These are phyloP conservation scores for Drosophila siamana DNA, from an alignment of 2,888 invertebrate species.

Conservation along the genomic window DNA sequence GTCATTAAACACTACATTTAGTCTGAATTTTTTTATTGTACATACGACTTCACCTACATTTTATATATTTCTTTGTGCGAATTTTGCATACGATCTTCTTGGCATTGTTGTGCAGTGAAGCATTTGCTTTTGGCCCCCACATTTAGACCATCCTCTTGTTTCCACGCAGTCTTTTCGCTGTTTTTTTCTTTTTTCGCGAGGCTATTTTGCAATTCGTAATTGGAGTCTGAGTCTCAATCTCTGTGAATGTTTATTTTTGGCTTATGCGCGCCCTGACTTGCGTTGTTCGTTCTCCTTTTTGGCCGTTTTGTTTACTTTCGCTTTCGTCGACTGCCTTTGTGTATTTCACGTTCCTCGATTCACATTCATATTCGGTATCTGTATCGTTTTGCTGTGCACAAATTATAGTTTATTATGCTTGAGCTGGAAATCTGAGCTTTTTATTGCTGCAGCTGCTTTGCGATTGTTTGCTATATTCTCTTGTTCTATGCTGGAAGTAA, in stretches of 20 bases:
- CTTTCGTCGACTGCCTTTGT: conserved; percentile 44
- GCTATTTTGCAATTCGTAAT: conserved; percentile 65
- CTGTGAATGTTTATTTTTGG: conserved; percentile 68
- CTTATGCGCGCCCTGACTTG: conserved; percentile 24
- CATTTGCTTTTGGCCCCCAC: not conserved
- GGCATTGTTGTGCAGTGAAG: conserved; percentile 8
- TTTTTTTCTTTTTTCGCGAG: conserved; percentile 20
- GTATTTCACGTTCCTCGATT: conserved; percentile 7
- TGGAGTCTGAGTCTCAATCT: conserved; percentile 49
- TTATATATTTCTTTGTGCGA: not conserved
- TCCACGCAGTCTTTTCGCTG: conserved; percentile 7
- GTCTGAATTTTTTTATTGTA: not conserved
- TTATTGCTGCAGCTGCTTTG: conserved; percentile 12
- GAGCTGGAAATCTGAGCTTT: conserved; percentile 60
- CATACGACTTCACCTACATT: not conserved
- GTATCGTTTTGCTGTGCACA: conserved; percentile 38
- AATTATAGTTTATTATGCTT: conserved; percentile 69
- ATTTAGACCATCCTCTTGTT: not conserved
- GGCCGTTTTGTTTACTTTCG: conserved; percentile 63
- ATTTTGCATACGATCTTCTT: conserved; percentile 4
- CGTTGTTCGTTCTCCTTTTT: conserved; percentile 18
- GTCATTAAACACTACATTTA: too few relatives aligned
- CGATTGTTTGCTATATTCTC: conserved; percentile 2
- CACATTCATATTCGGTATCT: conserved; percentile 29
- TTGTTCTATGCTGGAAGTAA: conserved; percentile 39